Base-by-base conservation (phyloP, 2,113 vertebrate genomes). In the Anthoscopus minutus region DNA sequence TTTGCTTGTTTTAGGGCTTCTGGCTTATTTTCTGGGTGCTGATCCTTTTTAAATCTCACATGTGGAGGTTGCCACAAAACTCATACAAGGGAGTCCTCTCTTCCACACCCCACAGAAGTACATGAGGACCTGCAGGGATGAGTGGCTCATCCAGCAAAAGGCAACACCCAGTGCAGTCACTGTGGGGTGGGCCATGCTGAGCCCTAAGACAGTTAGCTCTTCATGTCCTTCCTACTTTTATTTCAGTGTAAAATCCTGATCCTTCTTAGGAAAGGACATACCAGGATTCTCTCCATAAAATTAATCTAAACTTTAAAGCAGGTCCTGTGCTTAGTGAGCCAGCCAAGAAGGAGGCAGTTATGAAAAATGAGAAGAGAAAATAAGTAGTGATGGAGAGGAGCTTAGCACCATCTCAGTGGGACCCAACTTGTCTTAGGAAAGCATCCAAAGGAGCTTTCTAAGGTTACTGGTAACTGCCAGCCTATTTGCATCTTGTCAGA, bases 401-500 rank as follows among this genome's bases (percentile, higher is more conserved):
- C 71, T 85, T 58, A 82, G 53, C 65, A 76, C 6, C 10, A 48
- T 38, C 38, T 70, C 58, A 44, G 44, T 54, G 69, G 60, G 45
- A 89, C 10, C 7, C 71, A 90, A 4, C 15, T 12, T 80, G 40
- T 40, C 54, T 67, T 64, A 93, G 57, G 48, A 70, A 71, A 45
- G 45, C n/a, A 65, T 53, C 38, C 33, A 31, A 50, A 79, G 64
- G 81, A 79, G 19, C 21, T 88, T 83, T 70, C 65, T 83, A 79
- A 86, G 40, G 66, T 85, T 60, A 69, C 5, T 19, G 24, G 77
- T 60, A 56, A 73, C 66, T 1, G 1, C 14, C n/a, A 80, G 60
- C 42, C 58, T n/a, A 73, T 93, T 92, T 92, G 50, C 64, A 88
- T 85, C 90, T 76, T 85, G 62, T 95, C 88, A 95, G 53, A 89